A percentile compares a stretch with the other conserved stretches of the same genome.
These are phyloP conservation scores for Orthosia incerta DNA, from an alignment of 2,888 invertebrate genomes.

Conservation along the genomic window DNA sequence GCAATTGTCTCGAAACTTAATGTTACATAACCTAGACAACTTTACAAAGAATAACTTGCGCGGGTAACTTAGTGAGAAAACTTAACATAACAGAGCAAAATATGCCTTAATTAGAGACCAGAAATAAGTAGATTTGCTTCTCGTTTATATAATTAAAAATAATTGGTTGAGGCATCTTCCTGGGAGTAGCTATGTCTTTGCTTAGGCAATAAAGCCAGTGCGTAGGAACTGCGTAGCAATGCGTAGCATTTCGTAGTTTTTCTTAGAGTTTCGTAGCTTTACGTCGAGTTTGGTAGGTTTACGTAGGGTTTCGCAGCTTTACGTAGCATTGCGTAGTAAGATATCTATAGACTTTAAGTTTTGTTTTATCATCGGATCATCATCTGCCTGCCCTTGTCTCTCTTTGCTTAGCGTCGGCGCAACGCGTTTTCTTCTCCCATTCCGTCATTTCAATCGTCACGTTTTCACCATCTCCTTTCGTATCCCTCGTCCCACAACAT, in stretches of 20 bases:
- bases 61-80: constrained; percentile 50
- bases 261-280: not conserved
- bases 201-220: not conserved
- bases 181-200: not conserved
- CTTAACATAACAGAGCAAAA: constrained; percentile 37
- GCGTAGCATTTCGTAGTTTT: not conserved
- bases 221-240: not conserved
- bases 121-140: constrained; percentile 19
- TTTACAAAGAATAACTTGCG: constrained; percentile 51
- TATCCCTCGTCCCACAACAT: too few species aligned
- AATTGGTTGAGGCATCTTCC: not conserved
- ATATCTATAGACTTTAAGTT: too few species aligned
- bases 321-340: not conserved
- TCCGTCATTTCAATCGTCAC: too few species aligned
- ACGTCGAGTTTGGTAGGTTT: not conserved
- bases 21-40: constrained; percentile 67
- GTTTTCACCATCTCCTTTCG: too few species aligned
- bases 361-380: too few species aligned
- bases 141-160: constrained; percentile 8
- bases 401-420: too few species aligned
- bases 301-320: not conserved
- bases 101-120: constrained; percentile 40
- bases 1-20: constrained; percentile 71
- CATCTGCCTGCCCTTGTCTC: too few species aligned
- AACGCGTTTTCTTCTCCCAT: too few species aligned